Base-by-base conservation (phyloP, 2,888 invertebrate genomes). In the Azorinus chamasolen region DNA sequence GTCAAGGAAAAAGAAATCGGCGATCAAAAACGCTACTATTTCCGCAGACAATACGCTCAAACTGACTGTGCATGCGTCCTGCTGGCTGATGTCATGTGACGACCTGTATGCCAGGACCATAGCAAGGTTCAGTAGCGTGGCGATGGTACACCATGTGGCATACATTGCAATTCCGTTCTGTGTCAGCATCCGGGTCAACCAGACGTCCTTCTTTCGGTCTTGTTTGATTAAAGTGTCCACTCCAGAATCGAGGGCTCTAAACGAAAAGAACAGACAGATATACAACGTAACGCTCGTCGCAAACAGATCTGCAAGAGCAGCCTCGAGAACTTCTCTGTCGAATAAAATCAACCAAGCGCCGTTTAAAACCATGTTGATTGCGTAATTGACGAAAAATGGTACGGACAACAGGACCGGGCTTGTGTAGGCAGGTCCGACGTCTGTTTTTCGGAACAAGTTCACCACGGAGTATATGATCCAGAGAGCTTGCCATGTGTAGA, bases 81-180 rank as follows among this genome's bases (percentile, higher is more conserved):
- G 51, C 12, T 79, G 72, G 6, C 69, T 43, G 8, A 89, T 77
- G 22, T 62, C 73, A 24, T 65, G 48, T 10, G 68, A 61, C 2
- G 77, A 58, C 1, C 73, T 65, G 61, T 88, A 87, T 10, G 84
- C 79, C 20, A 91, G 68, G 3, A 90, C 89, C 27, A 90, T 84
- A n/a, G 87, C 86, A 10, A 91, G 72, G 77, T 91, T 92, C 24
- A 91, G 81, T 16, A 90, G 80, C 2, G 90, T 83, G 1, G 91
- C 91, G 5, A 92, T 82, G 1, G 89, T 89, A 8, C 84, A 84
- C 91, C 91, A 91, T 0, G 89, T 85, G 6, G 89, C 90, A 59
- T 90, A 91, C 64, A 91, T 87, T n/a, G 86, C 88, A n/a, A 91
- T 68, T 1, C 90, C 91, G 66, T 92, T 92, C 37, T 90, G 90